phyloP scores from a whole-genome alignment of 2,888 invertebrate genomes.

The Perizoma flavofasciatum region DNA sequence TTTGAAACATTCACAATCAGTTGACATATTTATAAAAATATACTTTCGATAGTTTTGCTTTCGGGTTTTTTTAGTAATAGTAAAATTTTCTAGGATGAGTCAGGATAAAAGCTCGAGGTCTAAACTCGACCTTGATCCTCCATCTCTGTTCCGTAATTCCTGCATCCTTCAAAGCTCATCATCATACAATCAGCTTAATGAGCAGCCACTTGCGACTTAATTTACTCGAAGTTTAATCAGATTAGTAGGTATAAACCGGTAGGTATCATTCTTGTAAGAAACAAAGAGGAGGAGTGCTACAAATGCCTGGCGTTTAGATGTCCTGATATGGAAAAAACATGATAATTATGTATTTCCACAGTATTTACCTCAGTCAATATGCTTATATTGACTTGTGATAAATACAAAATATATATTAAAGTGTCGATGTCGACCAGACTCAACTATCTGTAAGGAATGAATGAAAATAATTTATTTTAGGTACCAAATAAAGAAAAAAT shows the following conservation, averaged over 20 bases:
- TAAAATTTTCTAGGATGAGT: too few relatives aligned
- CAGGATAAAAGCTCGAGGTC: too few relatives aligned
- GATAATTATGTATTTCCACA: slow-evolving; percentile 5
- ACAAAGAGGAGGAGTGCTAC: slow-evolving; percentile 10
- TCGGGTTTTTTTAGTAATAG: too few relatives aligned
- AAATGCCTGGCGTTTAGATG: slow-evolving; percentile 8
- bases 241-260: too few relatives aligned
- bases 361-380: slow-evolving; percentile 1
- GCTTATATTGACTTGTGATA: not conserved
- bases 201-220: slow-evolving; percentile 26
- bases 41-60: too few relatives aligned
- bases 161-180: slow-evolving; percentile 21
- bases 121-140: not conserved
- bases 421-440: not conserved
- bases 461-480: too few relatives aligned
- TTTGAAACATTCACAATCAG: too few relatives aligned
- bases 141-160: slow-evolving; percentile 19
- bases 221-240: slow-evolving; percentile 2
- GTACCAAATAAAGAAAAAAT: too few relatives aligned
- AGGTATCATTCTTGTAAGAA: not conserved
- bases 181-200: slow-evolving; percentile 39
- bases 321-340: slow-evolving; percentile 15
- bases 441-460: not conserved
- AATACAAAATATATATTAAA: not conserved
- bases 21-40: too few relatives aligned